A percentile compares a stretch with the other conserved stretches of the same genome.
Conservation (phyloP, 2,797 vertebrate genomes). For the Sebastes itinus region DNA sequence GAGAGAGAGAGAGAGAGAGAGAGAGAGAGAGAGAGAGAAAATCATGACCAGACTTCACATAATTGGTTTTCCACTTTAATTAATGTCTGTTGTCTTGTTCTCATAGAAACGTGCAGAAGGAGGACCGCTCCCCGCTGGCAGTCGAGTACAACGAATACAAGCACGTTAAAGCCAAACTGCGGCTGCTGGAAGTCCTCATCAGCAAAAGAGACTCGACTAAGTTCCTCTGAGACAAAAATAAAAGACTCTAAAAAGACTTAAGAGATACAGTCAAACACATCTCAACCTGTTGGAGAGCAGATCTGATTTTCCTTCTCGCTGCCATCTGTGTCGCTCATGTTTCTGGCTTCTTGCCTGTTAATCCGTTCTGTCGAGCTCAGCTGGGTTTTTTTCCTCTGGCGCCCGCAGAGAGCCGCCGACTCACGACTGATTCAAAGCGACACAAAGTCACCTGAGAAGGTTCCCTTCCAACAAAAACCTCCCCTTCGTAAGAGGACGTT, state of each 20-base stretch:
- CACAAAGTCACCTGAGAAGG: conserved; percentile 5
- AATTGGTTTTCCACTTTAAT: not conserved
- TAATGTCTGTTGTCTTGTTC: conserved; percentile 26
- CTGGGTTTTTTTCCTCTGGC: not conserved
- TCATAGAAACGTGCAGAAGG: conserved; percentile 93
- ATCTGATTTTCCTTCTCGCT: not conserved
- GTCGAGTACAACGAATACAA: conserved; percentile 97
- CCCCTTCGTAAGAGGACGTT: conserved; percentile 6
- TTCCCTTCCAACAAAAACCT: not conserved
- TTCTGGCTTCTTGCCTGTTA: conserved; percentile 21
- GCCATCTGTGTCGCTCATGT: conserved; percentile 37
- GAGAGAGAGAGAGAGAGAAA: not conserved
- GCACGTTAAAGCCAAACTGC: conserved; percentile 94
- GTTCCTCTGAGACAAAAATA: conserved; percentile 69
- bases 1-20: not conserved
- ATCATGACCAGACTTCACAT: not conserved
- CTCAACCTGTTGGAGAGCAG: conserved; percentile 38
- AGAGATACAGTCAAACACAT: conserved; percentile 40
- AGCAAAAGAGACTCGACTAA: conserved; percentile 92
- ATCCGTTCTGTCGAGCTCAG: conserved; percentile 9
- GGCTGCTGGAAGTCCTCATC: conserved; percentile 96
- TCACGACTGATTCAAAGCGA: conserved; percentile 12
- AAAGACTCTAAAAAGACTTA: conserved; percentile 27
- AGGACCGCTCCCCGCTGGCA: conserved; percentile 93
- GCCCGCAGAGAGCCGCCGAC: not conserved